Evolutionary conservation across 2,888 invertebrate genomes (phyloP).

Genomic region (Philonicus albiceps): DNA sequence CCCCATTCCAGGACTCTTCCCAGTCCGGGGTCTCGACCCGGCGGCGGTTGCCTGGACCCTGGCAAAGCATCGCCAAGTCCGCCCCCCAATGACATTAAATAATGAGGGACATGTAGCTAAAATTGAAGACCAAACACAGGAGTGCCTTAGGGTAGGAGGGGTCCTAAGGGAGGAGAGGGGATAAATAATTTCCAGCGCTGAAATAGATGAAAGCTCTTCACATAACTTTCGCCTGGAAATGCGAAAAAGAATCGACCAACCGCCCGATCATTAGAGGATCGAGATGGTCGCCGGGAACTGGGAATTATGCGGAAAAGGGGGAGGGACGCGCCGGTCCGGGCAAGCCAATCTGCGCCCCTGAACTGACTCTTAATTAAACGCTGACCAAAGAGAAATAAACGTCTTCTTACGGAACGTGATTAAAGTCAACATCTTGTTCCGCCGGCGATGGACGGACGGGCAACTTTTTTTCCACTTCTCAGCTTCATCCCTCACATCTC

Average conservation of each 20-base stretch:
- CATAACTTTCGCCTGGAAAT: slow-evolving; percentile 24
- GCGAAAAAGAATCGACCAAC: slow-evolving; percentile 28
- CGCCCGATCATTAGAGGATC: slow-evolving; percentile 28
- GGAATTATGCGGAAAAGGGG: not conserved
- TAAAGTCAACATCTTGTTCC: slow-evolving; percentile 50
- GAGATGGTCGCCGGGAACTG: not conserved
- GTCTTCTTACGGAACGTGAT: slow-evolving; percentile 50
- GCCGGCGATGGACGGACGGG: slow-evolving; percentile 43
- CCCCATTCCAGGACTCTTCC: not conserved
- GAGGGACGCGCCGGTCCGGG: not conserved
- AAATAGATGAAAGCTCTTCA: slow-evolving; percentile 41
- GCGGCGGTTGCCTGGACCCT: not conserved
- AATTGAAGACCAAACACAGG: slow-evolving; percentile 43
- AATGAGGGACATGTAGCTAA: slow-evolving; percentile 48
- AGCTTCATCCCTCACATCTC: slow-evolving; percentile 29
- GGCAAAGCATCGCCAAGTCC: not conserved
- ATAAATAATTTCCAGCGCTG: slow-evolving; percentile 40
- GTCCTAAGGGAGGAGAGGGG: not conserved
- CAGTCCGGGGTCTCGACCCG: not conserved
- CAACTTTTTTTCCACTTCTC: slow-evolving; percentile 39
- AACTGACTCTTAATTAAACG: slow-evolving; percentile 50
- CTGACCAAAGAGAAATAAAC: slow-evolving; percentile 48
- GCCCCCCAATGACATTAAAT: slow-evolving; percentile 46
- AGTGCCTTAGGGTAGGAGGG: not conserved
- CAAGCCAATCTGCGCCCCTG: slow-evolving; percentile 46